phyloP scores from a whole-genome alignment of 2,113 vertebrate species.

The Labrus mixtus region DNA sequence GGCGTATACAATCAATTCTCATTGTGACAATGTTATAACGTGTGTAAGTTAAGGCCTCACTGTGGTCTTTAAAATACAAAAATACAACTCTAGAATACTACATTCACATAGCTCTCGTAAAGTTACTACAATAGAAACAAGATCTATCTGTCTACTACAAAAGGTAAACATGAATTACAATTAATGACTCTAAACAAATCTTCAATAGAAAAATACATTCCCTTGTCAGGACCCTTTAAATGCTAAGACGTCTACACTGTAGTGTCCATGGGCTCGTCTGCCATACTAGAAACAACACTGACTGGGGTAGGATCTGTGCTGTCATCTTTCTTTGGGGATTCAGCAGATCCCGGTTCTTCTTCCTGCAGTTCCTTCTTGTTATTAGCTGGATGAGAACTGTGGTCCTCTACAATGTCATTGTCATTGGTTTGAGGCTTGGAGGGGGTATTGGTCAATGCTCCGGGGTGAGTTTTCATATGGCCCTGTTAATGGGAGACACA shows the following conservation, averaged over 20 bases:
- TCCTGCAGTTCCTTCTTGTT: constrained; percentile 60
- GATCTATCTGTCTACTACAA: constrained; percentile 55
- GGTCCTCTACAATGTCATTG: constrained; percentile 64
- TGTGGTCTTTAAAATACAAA: constrained; percentile 78
- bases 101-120: constrained; percentile 62
- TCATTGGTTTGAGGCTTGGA: constrained; percentile 72
- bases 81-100: constrained; percentile 74
- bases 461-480: constrained; percentile 84
- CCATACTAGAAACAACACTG: constrained; percentile 44
- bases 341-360: constrained; percentile 60
- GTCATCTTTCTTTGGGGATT: constrained; percentile 65
- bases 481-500: constrained; percentile 73
- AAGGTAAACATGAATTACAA: constrained; percentile 68
- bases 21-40: constrained; percentile 59
- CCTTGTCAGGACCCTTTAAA: constrained; percentile 74
- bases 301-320: constrained; percentile 54
- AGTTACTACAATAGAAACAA: constrained; percentile 63
- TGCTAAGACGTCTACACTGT: constrained; percentile 58
- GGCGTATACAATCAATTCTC: constrained; percentile 39
- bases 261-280: constrained; percentile 56
- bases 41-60: constrained; percentile 74
- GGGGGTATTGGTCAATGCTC: constrained; percentile 53
- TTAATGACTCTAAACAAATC: constrained; percentile 59
- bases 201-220: constrained; percentile 78
- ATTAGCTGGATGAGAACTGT: constrained; percentile 40